Conservation (phyloP, 2,113 vertebrate genomes). For the Cavia aperea region DNA sequence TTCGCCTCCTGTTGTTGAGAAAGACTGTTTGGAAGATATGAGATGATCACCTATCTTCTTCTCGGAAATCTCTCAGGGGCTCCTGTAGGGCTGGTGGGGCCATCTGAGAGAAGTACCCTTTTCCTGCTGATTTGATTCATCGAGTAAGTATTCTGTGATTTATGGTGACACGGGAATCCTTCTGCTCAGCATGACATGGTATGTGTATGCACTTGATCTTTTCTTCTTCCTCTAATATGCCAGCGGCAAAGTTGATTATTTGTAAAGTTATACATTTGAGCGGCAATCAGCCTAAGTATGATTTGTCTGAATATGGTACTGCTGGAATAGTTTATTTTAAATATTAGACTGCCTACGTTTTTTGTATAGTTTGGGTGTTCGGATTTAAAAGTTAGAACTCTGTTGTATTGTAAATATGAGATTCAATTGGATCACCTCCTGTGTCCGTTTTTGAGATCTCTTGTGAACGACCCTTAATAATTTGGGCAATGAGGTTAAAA, state of each 20-base stretch:
- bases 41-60: background rate
- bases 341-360: background rate
- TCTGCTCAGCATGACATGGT: background rate
- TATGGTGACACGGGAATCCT: background rate
- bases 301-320: background rate
- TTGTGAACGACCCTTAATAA: background rate
- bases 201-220: background rate
- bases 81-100: background rate
- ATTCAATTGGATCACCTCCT: rapidly evolving
- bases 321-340: background rate
- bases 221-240: background rate
- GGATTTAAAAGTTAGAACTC: background rate
- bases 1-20: background rate
- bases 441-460: background rate
- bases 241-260: background rate
- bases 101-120: background rate
- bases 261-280: background rate
- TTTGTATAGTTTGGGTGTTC: background rate
- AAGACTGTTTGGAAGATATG: background rate
- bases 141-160: background rate
- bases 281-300: background rate
- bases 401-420: background rate
- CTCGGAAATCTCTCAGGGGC: background rate
- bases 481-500: background rate
- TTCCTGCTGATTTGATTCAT: background rate